Percentiles rank a stretch among this genome's conserved stretches.
Evolutionary conservation across 2,888 invertebrate genomes (phyloP).

Genomic region (Scelioninae gen. 1): DNA sequence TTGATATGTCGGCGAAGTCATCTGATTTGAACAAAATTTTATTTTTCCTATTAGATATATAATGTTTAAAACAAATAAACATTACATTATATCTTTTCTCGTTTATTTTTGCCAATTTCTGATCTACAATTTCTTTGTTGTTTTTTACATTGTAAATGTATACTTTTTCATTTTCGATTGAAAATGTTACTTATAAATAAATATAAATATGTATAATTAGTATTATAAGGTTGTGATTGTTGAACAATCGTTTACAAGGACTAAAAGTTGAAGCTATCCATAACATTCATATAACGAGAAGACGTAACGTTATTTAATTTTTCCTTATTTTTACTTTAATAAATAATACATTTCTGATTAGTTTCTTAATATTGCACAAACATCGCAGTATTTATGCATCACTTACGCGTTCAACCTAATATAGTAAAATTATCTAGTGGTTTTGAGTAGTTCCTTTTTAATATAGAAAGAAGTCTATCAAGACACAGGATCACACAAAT

Average conservation of each 20-base stretch:
- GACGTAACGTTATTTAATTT: slow-evolving; percentile 10
- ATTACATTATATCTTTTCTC: slow-evolving; percentile 18
- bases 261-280: slow-evolving; percentile 28
- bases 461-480: neutral
- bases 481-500: neutral
- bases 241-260: slow-evolving; percentile 35
- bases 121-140: slow-evolving; percentile 33
- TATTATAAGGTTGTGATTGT: slow-evolving; percentile 28
- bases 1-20: slow-evolving; percentile 40
- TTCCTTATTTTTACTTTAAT: too few species aligned
- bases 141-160: slow-evolving; percentile 60
- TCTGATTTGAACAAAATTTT: slow-evolving; percentile 24
- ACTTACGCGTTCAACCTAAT: slow-evolving; percentile 17
- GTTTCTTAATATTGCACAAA: slow-evolving; percentile 61
- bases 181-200: slow-evolving; percentile 59
- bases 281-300: slow-evolving; percentile 33
- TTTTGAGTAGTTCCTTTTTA: slow-evolving; percentile 12
- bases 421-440: slow-evolving; percentile 17
- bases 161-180: slow-evolving; percentile 50
- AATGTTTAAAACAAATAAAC: slow-evolving; percentile 51
- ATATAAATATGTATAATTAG: slow-evolving; percentile 48
- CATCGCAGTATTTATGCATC: slow-evolving; percentile 62
- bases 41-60: slow-evolving; percentile 8
- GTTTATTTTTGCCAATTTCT: slow-evolving; percentile 37
- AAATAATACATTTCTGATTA: slow-evolving; percentile 21